Evolutionary conservation across 2,113 vertebrate species (phyloP), one percentile per base, ranked within the genome.

Genomic region (Drymodes brunneopygia): DNA sequence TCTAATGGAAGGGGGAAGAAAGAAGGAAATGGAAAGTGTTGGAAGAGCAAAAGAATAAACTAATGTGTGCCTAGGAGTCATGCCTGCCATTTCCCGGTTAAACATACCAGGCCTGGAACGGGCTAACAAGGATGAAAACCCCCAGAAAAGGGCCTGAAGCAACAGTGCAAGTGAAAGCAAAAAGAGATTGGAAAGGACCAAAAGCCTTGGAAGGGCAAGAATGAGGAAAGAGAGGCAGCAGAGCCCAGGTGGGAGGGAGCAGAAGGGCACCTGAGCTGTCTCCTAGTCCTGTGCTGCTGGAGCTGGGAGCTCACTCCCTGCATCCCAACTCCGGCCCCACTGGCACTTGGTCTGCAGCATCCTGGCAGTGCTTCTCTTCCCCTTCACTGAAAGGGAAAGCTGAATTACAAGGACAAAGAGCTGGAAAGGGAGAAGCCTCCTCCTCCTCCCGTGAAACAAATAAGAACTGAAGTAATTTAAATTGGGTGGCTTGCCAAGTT

Each of bases 381-480:
- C 72, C 20, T 24, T 57, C 83, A 48, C 70, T 80, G 36, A 78
- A 79, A 93, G 81, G 24, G 40, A 81, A 74, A 85, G 91, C 56
- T 62, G 84, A 94, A 91, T 82, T 74, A 79, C 36, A 88, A 22
- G 60, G 87, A 90, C 57, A 90, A 81, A 92, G 74, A 81, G 12
- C 93, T 70, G n/a, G 44, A 81, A 87, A 35, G 61, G 56, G 57
- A 51, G 64, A 84, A 51, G 57, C 48, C 45, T 71, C 93, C 81
- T 79, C 93, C 81, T 79, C 84, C 57, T 85, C 53, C 36, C 7
- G 0, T 17, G n/a, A 80, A 94, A 94, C 38, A 86, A 90, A 79
- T 69, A 77, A 73, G 96, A 95, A 90, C 60, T 38, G 72, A 95
- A 92, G 56, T 80, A 85, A 83, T 96, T 78, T 75, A 88, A 83